Evolutionary conservation across 2,113 vertebrate species (phyloP), one percentile per base, ranked within the genome.

Genomic region (Scalopus aquaticus): DNA sequence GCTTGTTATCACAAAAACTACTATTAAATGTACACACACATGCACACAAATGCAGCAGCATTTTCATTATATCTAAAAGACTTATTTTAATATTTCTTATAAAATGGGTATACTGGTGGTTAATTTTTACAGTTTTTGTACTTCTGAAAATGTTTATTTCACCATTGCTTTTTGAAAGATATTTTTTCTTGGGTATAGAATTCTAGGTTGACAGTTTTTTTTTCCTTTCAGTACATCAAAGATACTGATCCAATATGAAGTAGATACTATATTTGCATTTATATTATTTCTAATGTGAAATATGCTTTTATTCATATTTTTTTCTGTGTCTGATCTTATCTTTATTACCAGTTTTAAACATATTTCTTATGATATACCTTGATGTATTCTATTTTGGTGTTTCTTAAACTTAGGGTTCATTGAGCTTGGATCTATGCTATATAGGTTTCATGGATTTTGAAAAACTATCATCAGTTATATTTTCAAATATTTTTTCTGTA

Each of bases 111-210:
- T 65, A 65, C 39, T 65, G 20, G 9, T 81, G 64, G 90, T 51
- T 2, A 26, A 26, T 58, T 67, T 28, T 70, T 64, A n/a, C 19
- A 79, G 49, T 49, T 84, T 94, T 65, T 80, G 8, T 56, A 35
- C 69, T 90, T 90, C 37, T 73, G 26, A 77, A 97, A 74, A 91
- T 81, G 7, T 46, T 69, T 39, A 79, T 87, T 72, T 54, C 20
- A 39, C 1, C 56, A 80, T 56, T 65, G 65, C n/a, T 1, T 69
- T 93, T 80, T 77, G 46, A 42, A 89, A 91, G 67, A 70, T 91
- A 77, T 35, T 91, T 93, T n/a, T 94, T 84, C 30, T 46, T 81
- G 35, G n/a, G 35, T 91, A 73, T 77, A 81, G n/a, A 95, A 88
- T 20, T 70, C 5, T 32, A 65, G 7, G 19, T 77, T n/a, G 65